These are phyloP conservation scores for Larimichthys crocea DNA, from an alignment of 2,113 vertebrate species.

Conservation along the genomic window DNA sequence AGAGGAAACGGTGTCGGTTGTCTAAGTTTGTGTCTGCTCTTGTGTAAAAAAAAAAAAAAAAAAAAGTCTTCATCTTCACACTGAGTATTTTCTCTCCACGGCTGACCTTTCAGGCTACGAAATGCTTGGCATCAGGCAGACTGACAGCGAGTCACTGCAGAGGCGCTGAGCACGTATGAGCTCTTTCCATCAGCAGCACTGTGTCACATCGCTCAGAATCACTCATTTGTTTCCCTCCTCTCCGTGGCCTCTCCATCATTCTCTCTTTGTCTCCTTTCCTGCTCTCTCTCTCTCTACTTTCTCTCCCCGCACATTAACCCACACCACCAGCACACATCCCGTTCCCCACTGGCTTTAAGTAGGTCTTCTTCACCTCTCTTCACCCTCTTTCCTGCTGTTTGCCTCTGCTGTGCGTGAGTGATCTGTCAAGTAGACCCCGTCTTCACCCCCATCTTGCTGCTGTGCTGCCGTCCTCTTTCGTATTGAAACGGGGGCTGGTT, in stretches of 20 bases:
- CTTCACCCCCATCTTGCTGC: neutral
- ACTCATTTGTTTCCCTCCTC: constrained; percentile 28
- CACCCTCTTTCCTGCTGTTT: constrained; percentile 9
- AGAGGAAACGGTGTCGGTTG: neutral
- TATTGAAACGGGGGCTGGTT: constrained; percentile 37
- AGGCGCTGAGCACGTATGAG: constrained; percentile 51
- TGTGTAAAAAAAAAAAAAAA: neutral
- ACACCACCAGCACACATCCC: neutral
- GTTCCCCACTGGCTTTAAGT: constrained; percentile 20
- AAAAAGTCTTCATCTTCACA: constrained; percentile 21
- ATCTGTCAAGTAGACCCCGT: constrained; percentile 20
- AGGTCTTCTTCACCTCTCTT: constrained; percentile 21
- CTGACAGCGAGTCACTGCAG: constrained; percentile 58
- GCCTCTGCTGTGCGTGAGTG: constrained; percentile 5
- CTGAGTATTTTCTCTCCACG: constrained; percentile 18
- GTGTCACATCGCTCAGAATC: constrained; percentile 46
- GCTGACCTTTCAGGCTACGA: constrained; percentile 58
- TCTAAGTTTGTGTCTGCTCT: constrained; percentile 11
- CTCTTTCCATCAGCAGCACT: constrained; percentile 50
- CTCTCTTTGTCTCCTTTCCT: constrained; percentile 24
- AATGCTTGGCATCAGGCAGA: constrained; percentile 34
- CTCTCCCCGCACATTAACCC: neutral
- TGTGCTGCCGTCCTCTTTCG: constrained; percentile 11
- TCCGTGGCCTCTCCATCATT: constrained; percentile 13
- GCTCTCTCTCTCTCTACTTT: neutral